These are phyloP conservation scores for Scophthalmus maximus DNA, from an alignment of 2,113 vertebrate genomes.

Conservation along the genomic window DNA sequence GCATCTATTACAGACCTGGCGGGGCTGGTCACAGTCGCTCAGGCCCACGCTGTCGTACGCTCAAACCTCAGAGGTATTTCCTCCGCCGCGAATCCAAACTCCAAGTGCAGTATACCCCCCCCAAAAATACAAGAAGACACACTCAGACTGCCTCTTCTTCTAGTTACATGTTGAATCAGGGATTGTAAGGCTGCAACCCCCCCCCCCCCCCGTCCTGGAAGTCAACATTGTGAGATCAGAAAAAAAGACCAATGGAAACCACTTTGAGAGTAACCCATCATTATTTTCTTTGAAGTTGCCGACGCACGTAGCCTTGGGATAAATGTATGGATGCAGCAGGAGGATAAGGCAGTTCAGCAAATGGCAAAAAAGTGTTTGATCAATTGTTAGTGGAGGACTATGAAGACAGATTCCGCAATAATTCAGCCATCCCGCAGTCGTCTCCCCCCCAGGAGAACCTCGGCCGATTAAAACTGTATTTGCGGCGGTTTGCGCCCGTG, in stretches of 20 bases:
- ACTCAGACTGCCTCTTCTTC: conserved; percentile 36
- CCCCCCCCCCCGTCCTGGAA: too few relatives aligned
- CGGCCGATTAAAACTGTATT: conserved; percentile 52
- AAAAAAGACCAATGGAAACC: conserved; percentile 26
- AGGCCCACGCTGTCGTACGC: conserved; percentile 12
- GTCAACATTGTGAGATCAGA: conserved; percentile 15
- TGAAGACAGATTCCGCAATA: conserved; percentile 3
- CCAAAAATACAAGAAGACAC: conserved; percentile 23
- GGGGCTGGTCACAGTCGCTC: conserved; percentile 40
- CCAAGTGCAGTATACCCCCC: not conserved
- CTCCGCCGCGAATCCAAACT: not conserved
- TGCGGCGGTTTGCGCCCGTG: conserved; percentile 23
- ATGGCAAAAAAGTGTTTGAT: too few relatives aligned
- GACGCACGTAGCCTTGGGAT: too few relatives aligned
- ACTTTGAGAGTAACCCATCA: too few relatives aligned
- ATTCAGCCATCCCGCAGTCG: conserved; percentile 30
- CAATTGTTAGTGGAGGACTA: too few relatives aligned
- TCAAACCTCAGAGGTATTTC: conserved; percentile 11
- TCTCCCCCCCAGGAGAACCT: conserved; percentile 21
- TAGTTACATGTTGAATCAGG: conserved; percentile 43
- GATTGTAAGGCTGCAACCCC: conserved; percentile 12
- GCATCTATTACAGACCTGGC: conserved; percentile 51
- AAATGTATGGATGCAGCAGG: too few relatives aligned
- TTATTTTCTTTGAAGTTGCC: too few relatives aligned
- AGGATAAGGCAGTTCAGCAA: too few relatives aligned